Evolutionary conservation across 2,888 invertebrate genomes (phyloP), one percentile per base, ranked within the genome.

Genomic region (Melangyna quadrimaculata): DNA sequence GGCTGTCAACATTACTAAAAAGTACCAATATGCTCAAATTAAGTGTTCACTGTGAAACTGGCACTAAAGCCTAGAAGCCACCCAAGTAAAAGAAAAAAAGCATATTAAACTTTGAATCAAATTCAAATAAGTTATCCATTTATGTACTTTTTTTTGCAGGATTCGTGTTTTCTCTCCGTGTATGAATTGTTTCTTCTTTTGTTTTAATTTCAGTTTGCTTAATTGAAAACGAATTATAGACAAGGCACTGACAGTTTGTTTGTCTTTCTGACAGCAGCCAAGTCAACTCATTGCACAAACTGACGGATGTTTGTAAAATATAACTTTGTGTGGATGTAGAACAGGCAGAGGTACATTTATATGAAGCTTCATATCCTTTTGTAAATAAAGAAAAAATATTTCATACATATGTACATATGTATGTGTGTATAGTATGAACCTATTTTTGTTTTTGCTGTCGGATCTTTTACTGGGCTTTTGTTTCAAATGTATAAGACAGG

Each of bases 221-320:
- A 83, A 79, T 83, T 84, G 79, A 79, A 84, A 71, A 71, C 65
- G 79, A 79, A 84, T 84, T 79, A 84, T 74, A 67, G 35, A 51
- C 29, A 65, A 51, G 48, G 10, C 65, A 48, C 57, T 79, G 74
- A 67, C 57, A 71, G 79, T 40, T 51, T 40, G 43, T 69, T 51
- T 45, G 70, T 35, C 63, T 79, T 35, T 79, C 51, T 79, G 74
- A 84, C 74, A 84, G 67, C 51, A 59, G 69, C 43, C 51, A 75
- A 70, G 59, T 70, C 80, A 75, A 70, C 51, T 70, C 80, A 75
- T 63, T 55, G 75, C 67, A 69, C 79, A 40, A 69, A 10, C 65
- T 69, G 61, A 67, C 57, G 45, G 48, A 59, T 78, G 72, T 73
- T 65, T 51, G 59, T n/a, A 32, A 17, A 37, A 6, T 48, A 37